phyloP scores from a whole-genome alignment of 2,888 invertebrate genomes.

The Girardia tigrina region DNA sequence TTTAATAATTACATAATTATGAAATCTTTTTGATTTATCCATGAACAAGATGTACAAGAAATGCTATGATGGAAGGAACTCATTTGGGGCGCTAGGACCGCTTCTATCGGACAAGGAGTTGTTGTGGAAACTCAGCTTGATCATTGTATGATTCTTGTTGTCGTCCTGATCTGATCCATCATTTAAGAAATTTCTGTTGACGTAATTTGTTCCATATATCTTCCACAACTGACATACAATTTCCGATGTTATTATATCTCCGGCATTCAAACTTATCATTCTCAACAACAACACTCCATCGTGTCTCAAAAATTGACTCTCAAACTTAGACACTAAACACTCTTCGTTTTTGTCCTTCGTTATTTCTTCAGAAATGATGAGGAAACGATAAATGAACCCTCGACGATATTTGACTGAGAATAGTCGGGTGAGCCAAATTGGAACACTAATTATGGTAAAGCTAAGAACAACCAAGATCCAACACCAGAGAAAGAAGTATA shows the following conservation, averaged over 20 bases:
- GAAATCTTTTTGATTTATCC: too few relatives aligned
- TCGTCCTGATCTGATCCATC: not conserved
- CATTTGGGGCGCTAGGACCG: not conserved
- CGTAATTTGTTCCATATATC: conserved; percentile 26
- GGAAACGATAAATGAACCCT: conserved; percentile 25
- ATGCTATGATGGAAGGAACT: too few relatives aligned
- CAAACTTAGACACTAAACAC: not conserved
- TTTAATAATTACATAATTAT: too few relatives aligned
- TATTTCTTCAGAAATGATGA: not conserved
- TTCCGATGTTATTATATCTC: conserved; percentile 28
- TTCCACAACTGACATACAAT: conserved; percentile 24
- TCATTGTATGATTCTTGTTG: not conserved
- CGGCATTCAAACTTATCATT: conserved; percentile 33
- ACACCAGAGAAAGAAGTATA: conserved; percentile 37
- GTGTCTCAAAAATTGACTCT: conserved; percentile 24
- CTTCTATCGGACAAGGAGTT: not conserved
- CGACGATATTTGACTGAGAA: not conserved
- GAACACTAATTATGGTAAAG: conserved; percentile 28
- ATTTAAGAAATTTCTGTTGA: not conserved
- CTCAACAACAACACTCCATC: conserved; percentile 28
- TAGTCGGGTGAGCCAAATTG: conserved; percentile 30
- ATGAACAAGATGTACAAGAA: too few relatives aligned
- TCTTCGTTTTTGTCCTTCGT: conserved; percentile 24
- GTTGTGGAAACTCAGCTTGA: not conserved
- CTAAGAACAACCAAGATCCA: conserved; percentile 33